Conservation (phyloP, 2,797 vertebrate genomes). For the Agapornis canus region DNA sequence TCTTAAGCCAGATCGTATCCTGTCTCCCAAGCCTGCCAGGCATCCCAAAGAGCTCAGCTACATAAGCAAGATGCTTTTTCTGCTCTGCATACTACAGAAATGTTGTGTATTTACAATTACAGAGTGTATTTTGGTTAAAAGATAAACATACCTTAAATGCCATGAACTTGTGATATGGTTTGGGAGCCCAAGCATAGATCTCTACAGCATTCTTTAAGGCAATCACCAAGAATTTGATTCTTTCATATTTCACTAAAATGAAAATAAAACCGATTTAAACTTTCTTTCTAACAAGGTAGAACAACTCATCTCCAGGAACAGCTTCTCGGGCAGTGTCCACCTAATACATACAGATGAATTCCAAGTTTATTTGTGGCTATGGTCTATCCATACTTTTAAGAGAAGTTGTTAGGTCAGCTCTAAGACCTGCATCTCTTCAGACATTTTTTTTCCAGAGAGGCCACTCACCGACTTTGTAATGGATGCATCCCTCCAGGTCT, state of each 20-base stretch:
- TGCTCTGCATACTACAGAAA: neutral
- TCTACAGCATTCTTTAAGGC: conserved; percentile 97
- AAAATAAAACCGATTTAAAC: conserved; percentile 3
- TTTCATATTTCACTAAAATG: conserved; percentile 94
- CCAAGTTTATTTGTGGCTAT: neutral
- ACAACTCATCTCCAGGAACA: neutral
- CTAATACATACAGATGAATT: neutral
- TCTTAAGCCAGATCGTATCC: neutral
- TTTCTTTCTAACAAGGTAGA: neutral
- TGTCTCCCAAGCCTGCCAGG: neutral
- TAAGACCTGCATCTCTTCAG: neutral
- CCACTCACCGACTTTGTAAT: conserved; percentile 97
- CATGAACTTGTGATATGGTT: conserved; percentile 99
- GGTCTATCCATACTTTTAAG: neutral
- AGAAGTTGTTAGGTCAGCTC: neutral
- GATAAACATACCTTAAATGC: conserved; percentile 91
- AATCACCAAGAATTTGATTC: conserved; percentile 98
- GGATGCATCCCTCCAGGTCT: conserved; percentile 95
- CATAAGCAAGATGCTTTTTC: neutral
- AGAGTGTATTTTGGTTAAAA: neutral
- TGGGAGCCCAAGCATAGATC: conserved; percentile 98
- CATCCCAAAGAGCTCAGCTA: neutral
- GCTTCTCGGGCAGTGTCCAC: neutral
- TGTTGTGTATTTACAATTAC: neutral
- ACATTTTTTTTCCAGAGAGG: neutral